Evolutionary conservation across 2,797 vertebrate species (phyloP).

Genomic region (Platalea minor): DNA sequence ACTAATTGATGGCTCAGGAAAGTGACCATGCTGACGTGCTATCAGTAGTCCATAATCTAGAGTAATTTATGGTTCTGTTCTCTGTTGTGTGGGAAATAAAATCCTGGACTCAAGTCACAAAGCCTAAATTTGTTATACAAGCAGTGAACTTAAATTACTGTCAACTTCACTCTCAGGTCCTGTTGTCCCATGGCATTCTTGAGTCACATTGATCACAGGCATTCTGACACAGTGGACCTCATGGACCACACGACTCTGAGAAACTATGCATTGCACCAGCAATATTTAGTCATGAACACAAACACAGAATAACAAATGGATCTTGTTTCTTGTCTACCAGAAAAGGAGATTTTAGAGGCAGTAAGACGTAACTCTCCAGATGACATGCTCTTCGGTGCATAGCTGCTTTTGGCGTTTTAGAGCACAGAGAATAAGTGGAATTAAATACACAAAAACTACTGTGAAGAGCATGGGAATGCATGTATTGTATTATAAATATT

Average conservation of each 20-base stretch:
- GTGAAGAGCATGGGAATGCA: neutral
- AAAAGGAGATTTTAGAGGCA: neutral
- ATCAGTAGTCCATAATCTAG: neutral
- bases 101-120: neutral
- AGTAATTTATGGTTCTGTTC: neutral
- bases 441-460: neutral
- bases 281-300: neutral
- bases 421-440: neutral
- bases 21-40: neutral
- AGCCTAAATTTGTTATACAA: neutral
- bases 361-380: neutral
- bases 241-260: neutral
- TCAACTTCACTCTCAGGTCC: neutral
- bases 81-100: neutral
- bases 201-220: neutral
- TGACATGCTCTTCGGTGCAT: neutral
- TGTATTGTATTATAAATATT: neutral
- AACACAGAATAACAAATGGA: neutral
- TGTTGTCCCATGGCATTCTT: neutral
- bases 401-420: neutral
- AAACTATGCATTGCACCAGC: conserved; percentile 5
- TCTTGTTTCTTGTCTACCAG: neutral
- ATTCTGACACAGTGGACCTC: neutral
- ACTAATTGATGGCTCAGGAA: neutral
- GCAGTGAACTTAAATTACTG: neutral